Conservation (phyloP, 2,888 invertebrate species). For the Gortyna flavago region DNA sequence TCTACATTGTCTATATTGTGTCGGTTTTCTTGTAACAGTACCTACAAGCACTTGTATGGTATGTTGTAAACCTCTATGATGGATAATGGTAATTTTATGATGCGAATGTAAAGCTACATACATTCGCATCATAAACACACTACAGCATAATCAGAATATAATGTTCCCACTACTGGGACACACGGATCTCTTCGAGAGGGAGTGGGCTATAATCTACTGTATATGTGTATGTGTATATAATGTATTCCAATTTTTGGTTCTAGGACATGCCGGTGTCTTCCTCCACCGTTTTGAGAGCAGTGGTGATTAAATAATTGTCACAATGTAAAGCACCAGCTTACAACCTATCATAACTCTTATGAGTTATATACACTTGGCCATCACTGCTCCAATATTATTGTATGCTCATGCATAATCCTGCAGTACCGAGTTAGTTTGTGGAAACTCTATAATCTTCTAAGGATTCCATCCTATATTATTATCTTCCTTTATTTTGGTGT, state of each 20-base stretch:
- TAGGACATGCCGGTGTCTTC: not conserved
- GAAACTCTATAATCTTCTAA: not conserved
- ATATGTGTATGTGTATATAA: too few species aligned
- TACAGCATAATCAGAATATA: too few species aligned
- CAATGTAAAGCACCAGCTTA: not conserved
- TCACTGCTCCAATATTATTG: not conserved
- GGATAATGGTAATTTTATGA: conserved; percentile 18
- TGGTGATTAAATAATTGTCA: not conserved
- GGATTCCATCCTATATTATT: not conserved
- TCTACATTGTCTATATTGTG: not conserved
- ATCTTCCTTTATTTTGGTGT: not conserved
- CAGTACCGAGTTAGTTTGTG: not conserved
- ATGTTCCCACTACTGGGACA: too few species aligned
- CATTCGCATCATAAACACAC: too few species aligned
- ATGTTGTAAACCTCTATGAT: conserved; percentile 21
- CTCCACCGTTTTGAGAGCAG: not conserved
- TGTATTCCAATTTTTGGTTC: not conserved
- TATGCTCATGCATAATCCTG: conserved; percentile 8
- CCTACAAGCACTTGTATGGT: not conserved
- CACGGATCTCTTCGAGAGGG: not conserved
- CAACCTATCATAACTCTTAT: too few species aligned
- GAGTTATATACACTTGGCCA: too few species aligned
- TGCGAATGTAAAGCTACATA: not conserved
- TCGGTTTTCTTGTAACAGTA: conserved; percentile 4
- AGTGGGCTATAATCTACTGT: not conserved